phyloP scores from a whole-genome alignment of 1,140 invertebrate genomes.

The Sycophila sp. region DNA sequence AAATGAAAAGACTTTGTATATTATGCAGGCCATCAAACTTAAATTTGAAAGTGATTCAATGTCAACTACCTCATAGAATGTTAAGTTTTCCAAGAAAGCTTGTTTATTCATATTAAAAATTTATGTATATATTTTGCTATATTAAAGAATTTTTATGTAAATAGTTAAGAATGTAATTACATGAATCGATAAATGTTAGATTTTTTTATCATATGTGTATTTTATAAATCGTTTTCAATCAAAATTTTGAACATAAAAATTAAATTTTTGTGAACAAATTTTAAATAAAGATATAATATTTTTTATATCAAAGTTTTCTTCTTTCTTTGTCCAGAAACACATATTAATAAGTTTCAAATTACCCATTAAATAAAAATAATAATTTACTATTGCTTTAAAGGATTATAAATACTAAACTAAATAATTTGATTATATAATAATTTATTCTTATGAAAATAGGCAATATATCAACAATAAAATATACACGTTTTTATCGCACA shows the following conservation, averaged over 20 bases:
- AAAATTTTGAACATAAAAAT: background rate
- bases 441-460: constrained; percentile 58
- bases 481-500: constrained; percentile 32
- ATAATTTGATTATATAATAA: constrained; percentile 36
- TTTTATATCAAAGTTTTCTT: constrained; percentile 9
- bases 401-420: background rate
- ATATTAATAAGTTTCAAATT: no score
- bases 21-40: constrained; percentile 62
- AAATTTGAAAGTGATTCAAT: constrained; percentile 44
- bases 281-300: constrained; percentile 13
- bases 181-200: background rate
- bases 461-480: constrained; percentile 54
- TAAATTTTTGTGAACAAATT: background rate
- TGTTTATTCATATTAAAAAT: background rate
- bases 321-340: no score
- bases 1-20: constrained; percentile 65
- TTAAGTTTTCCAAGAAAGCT: background rate
- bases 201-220: constrained; percentile 10
- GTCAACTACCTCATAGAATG: constrained; percentile 12
- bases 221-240: constrained; percentile 2
- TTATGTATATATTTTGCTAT: constrained; percentile 7
- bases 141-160: constrained; percentile 25
- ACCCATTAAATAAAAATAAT: no score
- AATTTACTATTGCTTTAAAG: no score
- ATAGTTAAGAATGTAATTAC: background rate